These are phyloP conservation scores for Spodoptera litura DNA, from an alignment of 1,140 invertebrate genomes.

Conservation along the genomic window DNA sequence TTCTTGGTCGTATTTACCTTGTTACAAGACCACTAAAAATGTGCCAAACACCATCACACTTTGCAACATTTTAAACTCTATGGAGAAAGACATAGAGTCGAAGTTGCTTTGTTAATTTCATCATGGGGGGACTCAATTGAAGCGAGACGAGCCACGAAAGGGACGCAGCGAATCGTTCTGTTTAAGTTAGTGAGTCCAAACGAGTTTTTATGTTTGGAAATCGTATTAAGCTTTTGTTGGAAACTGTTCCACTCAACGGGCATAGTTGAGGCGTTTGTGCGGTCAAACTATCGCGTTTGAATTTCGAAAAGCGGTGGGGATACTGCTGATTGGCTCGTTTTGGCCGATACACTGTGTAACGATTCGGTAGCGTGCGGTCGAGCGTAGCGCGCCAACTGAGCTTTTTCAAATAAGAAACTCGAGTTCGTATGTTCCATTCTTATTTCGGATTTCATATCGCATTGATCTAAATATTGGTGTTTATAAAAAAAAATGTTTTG, in stretches of 20 bases:
- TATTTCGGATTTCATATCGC: conserved; percentile 47
- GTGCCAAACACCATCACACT: conserved; percentile 58
- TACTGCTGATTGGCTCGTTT: conserved; percentile 85
- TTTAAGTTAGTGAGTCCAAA: conserved; percentile 83
- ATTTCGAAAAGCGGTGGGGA: conserved; percentile 80
- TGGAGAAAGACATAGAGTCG: neutral
- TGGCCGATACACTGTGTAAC: conserved; percentile 84
- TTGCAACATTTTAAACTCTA: conserved; percentile 53
- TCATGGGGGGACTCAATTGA: conserved; percentile 72
- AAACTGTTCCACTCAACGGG: conserved; percentile 84
- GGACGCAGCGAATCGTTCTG: conserved; percentile 75
- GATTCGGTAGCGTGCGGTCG: conserved; percentile 81
- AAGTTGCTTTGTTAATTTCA: conserved; percentile 46
- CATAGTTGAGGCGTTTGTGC: conserved; percentile 83
- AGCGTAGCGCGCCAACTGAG: conserved; percentile 72
- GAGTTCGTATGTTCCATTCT: conserved; percentile 51
- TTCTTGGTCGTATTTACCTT: conserved; percentile 69
- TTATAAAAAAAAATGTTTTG: conserved; percentile 31
- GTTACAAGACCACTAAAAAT: conserved; percentile 66
- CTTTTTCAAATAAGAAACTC: conserved; percentile 58
- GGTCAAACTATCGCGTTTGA: conserved; percentile 80
- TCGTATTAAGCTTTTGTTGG: conserved; percentile 86
- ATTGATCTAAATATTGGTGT: conserved; percentile 28
- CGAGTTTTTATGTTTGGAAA: conserved; percentile 86
- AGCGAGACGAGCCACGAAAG: conserved; percentile 72